Conservation (phyloP, 2,113 vertebrate species). For the Malaclemys terrapin region DNA sequence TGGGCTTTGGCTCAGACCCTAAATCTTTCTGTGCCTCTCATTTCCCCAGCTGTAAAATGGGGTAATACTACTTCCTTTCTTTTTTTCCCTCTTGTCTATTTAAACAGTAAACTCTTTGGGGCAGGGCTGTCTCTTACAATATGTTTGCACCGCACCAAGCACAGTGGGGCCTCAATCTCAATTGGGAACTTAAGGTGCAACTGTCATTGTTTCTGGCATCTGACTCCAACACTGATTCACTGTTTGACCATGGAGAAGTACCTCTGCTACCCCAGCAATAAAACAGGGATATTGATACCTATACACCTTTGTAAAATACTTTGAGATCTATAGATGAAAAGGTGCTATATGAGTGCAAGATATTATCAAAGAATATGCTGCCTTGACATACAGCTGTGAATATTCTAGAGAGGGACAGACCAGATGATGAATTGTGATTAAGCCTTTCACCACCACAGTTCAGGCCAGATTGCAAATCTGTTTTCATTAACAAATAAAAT, state of each 20-base stretch:
- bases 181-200: neutral
- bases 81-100: neutral
- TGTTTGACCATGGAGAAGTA: neutral
- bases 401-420: neutral
- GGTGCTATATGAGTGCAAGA: neutral
- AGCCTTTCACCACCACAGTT: neutral
- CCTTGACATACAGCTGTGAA: neutral
- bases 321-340: neutral
- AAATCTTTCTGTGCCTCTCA: neutral
- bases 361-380: neutral
- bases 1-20: neutral
- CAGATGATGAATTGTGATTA: neutral
- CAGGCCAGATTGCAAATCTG: neutral
- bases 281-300: neutral
- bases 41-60: neutral
- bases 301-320: neutral
- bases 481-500: neutral
- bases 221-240: neutral
- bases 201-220: neutral
- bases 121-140: neutral
- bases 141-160: neutral
- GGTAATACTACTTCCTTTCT: neutral
- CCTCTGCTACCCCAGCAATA: neutral
- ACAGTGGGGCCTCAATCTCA: neutral
- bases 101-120: neutral